Base-by-base conservation (phyloP, 37 sponge, comb jelly and placozoan species). In the Axinella damicornis region DNA sequence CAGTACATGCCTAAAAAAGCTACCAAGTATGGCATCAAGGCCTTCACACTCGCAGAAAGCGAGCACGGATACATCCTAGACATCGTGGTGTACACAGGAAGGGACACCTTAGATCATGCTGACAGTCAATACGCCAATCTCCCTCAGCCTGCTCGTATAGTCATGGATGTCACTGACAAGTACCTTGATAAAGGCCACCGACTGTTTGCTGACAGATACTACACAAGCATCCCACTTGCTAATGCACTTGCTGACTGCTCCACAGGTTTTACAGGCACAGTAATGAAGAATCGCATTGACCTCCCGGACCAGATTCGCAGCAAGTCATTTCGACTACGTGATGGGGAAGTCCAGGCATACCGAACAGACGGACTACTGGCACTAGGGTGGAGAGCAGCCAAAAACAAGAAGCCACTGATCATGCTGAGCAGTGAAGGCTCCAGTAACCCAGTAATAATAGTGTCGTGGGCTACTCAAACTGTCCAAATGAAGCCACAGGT, bases 1-100 rank as follows among this genome's bases (percentile, higher is more conserved):
- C 82, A 81, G 57, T 81, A 81, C 13, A 81, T 69, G 69, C 82
- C 69, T 20, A 64, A 62, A 25, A 63, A 79, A 66, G 66, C 66
- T 30, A 35, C 34, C 39, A 79, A 79, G 66, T 81, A 22, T 22
- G 82, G 82, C 9, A 25, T 70, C 31, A 81, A 81, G 40, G 82
- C 71, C 15, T 81, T 81, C 37, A 53, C 71, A 0, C 9, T 81
- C 16, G 70, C 71, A 13, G 82, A 81, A 25, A 63, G 65, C 38
- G 41, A 32, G 21, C 27, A 61, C 14, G 79, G 66, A 12, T 78
- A 78, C 36, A 27, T 78, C 34, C 79, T 61, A 16, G 36, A 62
- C 52, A 16, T 25, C 24, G 13, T 76, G 31, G 27, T 55, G 19
- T 76, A 76, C 59, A 56, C 76, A 35, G 76, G 76, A 6, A 78